Percentiles rank a stretch among this genome's conserved stretches.
Conservation (phyloP, 1,140 invertebrate species). For the Pristionchus pacificus region DNA sequence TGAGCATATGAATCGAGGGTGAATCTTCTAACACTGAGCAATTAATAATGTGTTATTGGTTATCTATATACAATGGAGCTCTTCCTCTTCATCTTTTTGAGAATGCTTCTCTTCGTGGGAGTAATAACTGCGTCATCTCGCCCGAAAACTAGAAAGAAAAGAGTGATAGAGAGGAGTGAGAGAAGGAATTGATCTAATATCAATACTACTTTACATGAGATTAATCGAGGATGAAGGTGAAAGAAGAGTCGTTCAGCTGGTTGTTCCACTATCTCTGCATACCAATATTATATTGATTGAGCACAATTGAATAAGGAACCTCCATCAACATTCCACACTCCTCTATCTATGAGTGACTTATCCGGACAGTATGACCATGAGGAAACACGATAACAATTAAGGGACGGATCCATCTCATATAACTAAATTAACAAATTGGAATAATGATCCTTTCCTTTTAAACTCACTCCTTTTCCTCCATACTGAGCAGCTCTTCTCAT, state of each 20-base stretch:
- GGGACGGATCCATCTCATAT: slow-evolving; percentile 33
- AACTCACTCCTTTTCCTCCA: slow-evolving; percentile 46
- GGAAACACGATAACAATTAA: slow-evolving; percentile 48
- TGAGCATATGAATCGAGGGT: no score
- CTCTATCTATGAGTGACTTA: slow-evolving; percentile 37
- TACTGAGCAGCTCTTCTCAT: slow-evolving; percentile 55
- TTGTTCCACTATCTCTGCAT: slow-evolving; percentile 46
- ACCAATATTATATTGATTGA: neutral
- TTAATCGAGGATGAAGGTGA: slow-evolving; percentile 49
- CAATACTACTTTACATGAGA: no score
- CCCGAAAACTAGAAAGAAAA: no score
- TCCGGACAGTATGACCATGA: slow-evolving; percentile 53
- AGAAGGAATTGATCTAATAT: no score
- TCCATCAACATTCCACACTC: slow-evolving; percentile 54
- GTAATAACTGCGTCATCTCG: slow-evolving; percentile 46
- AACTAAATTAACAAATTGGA: slow-evolving; percentile 41
- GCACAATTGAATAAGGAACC: slow-evolving; percentile 24
- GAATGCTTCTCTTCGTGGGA: slow-evolving; percentile 40
- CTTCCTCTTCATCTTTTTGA: slow-evolving; percentile 30
- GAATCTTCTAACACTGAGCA: no score
- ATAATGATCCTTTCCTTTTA: neutral
- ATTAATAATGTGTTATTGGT: no score
- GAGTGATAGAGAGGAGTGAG: no score
- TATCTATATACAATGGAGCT: slow-evolving; percentile 24
- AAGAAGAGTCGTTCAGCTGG: slow-evolving; percentile 41